These are phyloP conservation scores for Archegozetes longisetosus DNA, from an alignment of 1,140 invertebrate species.

Conservation along the genomic window DNA sequence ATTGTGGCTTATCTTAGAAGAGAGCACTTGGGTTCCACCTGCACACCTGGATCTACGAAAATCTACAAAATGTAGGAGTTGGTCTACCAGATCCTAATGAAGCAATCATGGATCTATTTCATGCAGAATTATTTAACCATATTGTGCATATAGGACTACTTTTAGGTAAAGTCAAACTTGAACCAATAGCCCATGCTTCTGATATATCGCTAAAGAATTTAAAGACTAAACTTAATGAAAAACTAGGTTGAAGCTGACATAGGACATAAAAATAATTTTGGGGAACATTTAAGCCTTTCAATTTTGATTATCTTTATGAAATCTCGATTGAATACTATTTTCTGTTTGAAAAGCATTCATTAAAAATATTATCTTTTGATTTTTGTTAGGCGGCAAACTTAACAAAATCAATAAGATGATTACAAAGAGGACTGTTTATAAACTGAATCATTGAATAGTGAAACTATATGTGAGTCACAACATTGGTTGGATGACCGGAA, in stretches of 20 bases:
- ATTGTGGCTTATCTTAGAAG: conserved; percentile 3
- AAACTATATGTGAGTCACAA: neutral
- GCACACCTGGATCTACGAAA: neutral
- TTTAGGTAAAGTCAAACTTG: too few species aligned
- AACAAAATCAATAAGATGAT: neutral
- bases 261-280: too few species aligned
- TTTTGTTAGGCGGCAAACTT: neutral
- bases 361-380: too few species aligned
- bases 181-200: too few species aligned
- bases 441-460: conserved; percentile 6
- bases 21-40: neutral
- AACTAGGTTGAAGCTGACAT: too few species aligned
- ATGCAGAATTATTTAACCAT: neutral
- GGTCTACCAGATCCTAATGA: neutral
- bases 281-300: too few species aligned
- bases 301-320: too few species aligned
- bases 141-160: neutral
- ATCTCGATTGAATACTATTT: too few species aligned
- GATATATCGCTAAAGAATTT: too few species aligned
- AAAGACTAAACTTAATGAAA: too few species aligned
- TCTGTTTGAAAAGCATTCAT: too few species aligned
- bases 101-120: neutral
- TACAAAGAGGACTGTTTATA: conserved; percentile 1
- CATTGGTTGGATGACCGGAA: conserved; percentile 1
- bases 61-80: too few species aligned